These are phyloP conservation scores for Brachionus rubens DNA, from an alignment of 1,140 invertebrate species.

Conservation along the genomic window DNA sequence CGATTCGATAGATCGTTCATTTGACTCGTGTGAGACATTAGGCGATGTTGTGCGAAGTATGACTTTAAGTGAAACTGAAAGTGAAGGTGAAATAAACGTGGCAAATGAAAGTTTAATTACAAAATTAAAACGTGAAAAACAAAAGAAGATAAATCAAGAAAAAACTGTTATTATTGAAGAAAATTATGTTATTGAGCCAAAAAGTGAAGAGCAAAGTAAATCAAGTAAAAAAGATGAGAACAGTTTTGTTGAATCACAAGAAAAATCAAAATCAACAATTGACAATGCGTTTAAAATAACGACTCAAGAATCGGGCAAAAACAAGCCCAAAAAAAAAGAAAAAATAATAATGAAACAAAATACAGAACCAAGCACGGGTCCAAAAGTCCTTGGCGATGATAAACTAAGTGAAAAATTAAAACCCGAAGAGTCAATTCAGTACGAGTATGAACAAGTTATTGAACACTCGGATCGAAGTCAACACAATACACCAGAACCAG, in stretches of 20 bases:
- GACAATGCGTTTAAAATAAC: conserved; percentile 22
- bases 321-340: conserved; percentile 1
- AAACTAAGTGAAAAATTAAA: conserved; percentile 22
- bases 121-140: conserved; percentile 1
- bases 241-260: background rate
- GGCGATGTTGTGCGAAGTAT: background rate
- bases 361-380: background rate
- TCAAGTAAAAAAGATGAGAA: background rate
- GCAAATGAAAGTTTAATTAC: conserved; percentile 2
- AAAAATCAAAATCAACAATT: background rate
- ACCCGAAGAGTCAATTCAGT: background rate
- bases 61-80: conserved; percentile 1
- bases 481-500: conserved; percentile 3
- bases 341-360: background rate
- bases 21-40: conserved; percentile 1
- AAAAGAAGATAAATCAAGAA: conserved; percentile 20
- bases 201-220: background rate
- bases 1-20: background rate
- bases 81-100: conserved; percentile 15
- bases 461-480: background rate
- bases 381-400: background rate
- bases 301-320: background rate
- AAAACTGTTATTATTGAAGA: conserved; percentile 25
- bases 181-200: conserved; percentile 9
- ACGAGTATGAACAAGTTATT: conserved; percentile 32